A percentile compares a stretch with the other conserved stretches of the same genome.
Conservation (phyloP, 2,888 invertebrate genomes). For the Hetaerina titia region DNA sequence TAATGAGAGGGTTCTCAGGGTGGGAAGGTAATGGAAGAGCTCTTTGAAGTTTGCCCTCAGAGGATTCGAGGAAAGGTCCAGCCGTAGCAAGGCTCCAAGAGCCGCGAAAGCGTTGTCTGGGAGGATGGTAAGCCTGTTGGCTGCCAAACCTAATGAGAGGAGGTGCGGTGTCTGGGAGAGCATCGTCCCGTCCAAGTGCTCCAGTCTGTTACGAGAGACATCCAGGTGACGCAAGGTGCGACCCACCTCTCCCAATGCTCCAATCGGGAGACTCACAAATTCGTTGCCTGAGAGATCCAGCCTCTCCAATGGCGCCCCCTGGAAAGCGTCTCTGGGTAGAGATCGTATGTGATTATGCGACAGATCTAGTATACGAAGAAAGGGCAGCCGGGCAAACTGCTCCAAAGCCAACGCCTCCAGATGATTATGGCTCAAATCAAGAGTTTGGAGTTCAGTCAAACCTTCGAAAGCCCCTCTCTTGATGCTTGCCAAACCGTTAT, state of each 20-base stretch:
- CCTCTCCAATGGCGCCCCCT: constrained; percentile 88
- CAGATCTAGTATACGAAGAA: constrained; percentile 86
- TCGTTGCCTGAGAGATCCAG: constrained; percentile 89
- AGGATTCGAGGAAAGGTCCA: constrained; percentile 90
- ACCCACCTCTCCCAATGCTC: constrained; percentile 88
- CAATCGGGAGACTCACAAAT: constrained; percentile 88
- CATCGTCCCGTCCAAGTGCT: constrained; percentile 92
- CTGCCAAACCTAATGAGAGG: constrained; percentile 87
- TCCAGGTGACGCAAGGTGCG: constrained; percentile 88
- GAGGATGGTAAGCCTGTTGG: constrained; percentile 89
- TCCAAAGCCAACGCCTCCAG: constrained; percentile 88
- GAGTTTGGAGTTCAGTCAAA: constrained; percentile 85
- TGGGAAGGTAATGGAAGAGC: constrained; percentile 91
- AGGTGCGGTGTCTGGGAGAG: constrained; percentile 90
- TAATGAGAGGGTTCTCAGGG: constrained; percentile 87
- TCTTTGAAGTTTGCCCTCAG: constrained; percentile 91
- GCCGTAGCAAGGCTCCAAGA: constrained; percentile 84
- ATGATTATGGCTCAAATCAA: constrained; percentile 88
- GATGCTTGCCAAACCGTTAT: constrained; percentile 86
- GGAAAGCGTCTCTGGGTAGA: constrained; percentile 88
- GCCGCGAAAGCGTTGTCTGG: constrained; percentile 94
- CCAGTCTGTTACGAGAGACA: constrained; percentile 88
- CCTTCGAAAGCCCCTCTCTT: constrained; percentile 89
- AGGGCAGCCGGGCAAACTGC: constrained; percentile 88
- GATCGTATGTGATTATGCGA: constrained; percentile 86